phyloP scores from a whole-genome alignment of 2,888 invertebrate genomes.

The Incurvaria masculella region DNA sequence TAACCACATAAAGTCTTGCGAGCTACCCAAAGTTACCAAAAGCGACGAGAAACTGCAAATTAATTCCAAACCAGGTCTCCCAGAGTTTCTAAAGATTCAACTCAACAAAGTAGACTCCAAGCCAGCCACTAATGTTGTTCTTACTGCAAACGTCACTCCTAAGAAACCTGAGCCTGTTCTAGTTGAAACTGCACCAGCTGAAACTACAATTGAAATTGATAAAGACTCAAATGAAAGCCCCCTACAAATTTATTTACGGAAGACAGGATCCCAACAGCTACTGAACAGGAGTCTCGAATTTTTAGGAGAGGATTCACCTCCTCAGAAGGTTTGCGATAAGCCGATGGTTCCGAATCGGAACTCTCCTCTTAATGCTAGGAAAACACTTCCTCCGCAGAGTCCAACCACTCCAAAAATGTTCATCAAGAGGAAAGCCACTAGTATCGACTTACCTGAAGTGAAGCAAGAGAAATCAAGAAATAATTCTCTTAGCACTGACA shows the following conservation, averaged over 20 bases:
- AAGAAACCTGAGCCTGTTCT: conserved; percentile 37
- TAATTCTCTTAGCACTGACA: conserved; percentile 41
- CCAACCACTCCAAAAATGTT: conserved; percentile 46
- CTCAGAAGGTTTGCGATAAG: neutral
- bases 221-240: conserved; percentile 17
- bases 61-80: conserved; percentile 39
- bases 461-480: conserved; percentile 38
- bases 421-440: conserved; percentile 53
- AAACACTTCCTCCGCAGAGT: conserved; percentile 28
- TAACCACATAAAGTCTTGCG: conserved; percentile 24
- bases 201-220: conserved; percentile 41
- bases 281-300: conserved; percentile 14
- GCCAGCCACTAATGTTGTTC: conserved; percentile 60
- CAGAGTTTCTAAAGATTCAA: conserved; percentile 70
- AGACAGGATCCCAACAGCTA: conserved; percentile 10
- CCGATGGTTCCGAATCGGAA: conserved; percentile 3
- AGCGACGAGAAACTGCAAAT: conserved; percentile 39
- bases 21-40: conserved; percentile 29
- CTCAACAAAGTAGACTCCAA: conserved; percentile 66
- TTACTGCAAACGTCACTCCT: conserved; percentile 59
- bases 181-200: conserved; percentile 29
- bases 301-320: neutral
- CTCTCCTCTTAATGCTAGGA: conserved; percentile 26
- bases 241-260: conserved; percentile 9
- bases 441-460: conserved; percentile 50